A percentile compares a stretch with the other conserved stretches of the same genome.
These are phyloP conservation scores for Sylvicola fuscatus DNA, from an alignment of 2,888 invertebrate species.

Conservation along the genomic window DNA sequence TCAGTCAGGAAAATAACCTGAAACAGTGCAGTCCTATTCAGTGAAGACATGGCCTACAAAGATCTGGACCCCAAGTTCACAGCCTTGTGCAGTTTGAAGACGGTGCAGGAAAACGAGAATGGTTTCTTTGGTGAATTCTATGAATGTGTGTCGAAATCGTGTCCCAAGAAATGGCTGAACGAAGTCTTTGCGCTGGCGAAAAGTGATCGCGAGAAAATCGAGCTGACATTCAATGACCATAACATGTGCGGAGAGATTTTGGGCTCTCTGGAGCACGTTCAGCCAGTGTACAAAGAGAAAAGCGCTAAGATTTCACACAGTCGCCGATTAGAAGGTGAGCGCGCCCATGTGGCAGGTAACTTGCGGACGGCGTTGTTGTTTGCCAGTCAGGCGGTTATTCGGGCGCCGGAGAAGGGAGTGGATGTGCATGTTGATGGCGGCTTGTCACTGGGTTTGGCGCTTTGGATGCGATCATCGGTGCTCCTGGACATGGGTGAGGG, in stretches of 20 bases:
- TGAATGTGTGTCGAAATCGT: conserved; percentile 29
- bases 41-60: conserved; percentile 7
- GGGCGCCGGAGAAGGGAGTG: conserved; percentile 43
- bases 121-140: conserved; percentile 55
- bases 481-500: conserved; percentile 35
- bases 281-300: conserved; percentile 44
- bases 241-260: conserved; percentile 27
- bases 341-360: conserved; percentile 31
- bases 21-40: no score
- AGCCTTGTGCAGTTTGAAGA: conserved; percentile 47
- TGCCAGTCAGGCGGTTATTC: conserved; percentile 50
- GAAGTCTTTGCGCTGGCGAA: conserved; percentile 34
- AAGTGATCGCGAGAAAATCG: conserved; percentile 35
- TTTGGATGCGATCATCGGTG: conserved; percentile 44
- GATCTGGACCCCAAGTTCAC: conserved; percentile 31
- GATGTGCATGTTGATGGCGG: conserved; percentile 34
- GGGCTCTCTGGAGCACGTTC: conserved; percentile 41
- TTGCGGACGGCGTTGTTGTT: conserved; percentile 35
- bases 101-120: conserved; percentile 48
- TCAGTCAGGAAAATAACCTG: no score
- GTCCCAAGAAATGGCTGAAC: conserved; percentile 35
- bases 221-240: conserved; percentile 24
- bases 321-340: conserved; percentile 39
- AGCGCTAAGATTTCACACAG: conserved; percentile 37
- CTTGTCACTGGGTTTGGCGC: conserved; percentile 37